Evolutionary conservation across 2,113 vertebrate genomes (phyloP).

Genomic region (Tachuris rubrigastra): DNA sequence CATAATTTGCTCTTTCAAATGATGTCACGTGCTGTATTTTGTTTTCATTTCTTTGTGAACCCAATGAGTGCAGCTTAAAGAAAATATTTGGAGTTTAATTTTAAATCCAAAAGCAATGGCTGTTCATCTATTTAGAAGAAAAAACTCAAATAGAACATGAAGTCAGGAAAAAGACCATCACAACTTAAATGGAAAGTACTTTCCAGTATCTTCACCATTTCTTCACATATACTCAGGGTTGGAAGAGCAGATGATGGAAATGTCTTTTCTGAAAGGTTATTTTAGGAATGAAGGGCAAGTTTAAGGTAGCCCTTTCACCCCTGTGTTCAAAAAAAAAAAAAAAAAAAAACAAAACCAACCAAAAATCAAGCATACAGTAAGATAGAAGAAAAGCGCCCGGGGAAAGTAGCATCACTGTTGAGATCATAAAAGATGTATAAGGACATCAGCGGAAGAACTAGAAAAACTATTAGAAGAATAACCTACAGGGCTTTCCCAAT

Average conservation of each 20-base stretch:
- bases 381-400: constrained; percentile 47
- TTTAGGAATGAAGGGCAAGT: not conserved
- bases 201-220: not conserved
- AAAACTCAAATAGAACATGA: not conserved
- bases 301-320: not conserved
- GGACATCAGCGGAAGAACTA: constrained; percentile 59
- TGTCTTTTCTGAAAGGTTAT: not conserved
- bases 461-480: constrained; percentile 52
- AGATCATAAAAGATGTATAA: constrained; percentile 68
- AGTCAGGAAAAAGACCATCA: not conserved
- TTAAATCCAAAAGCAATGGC: constrained; percentile 9
- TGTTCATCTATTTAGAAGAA: constrained; percentile 5
- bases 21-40: constrained; percentile 40
- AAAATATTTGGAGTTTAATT: constrained; percentile 55
- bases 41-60: constrained; percentile 48
- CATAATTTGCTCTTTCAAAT: constrained; percentile 36
- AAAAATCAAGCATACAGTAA: constrained; percentile 18
- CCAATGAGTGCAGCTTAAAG: not conserved
- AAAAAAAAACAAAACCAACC: not conserved
- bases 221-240: not conserved
- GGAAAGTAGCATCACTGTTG: constrained; percentile 48
- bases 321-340: not conserved
- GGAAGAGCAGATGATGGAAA: not conserved
- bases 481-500: constrained; percentile 31
- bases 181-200: not conserved